Conservation (phyloP, 1,140 invertebrate genomes). For the Fopius arisanus region DNA sequence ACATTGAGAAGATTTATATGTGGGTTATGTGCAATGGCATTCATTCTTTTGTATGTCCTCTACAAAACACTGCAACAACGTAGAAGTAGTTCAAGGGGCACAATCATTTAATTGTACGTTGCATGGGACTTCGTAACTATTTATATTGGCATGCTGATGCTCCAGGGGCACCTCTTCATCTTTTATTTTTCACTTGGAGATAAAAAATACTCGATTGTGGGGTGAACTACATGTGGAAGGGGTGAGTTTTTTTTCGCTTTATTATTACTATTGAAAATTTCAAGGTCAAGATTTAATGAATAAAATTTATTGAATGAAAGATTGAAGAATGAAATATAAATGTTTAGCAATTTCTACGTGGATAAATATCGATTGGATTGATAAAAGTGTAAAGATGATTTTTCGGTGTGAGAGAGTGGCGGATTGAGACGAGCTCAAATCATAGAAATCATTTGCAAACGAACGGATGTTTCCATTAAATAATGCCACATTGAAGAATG, state of each 20-base stretch:
- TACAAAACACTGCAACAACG: slow-evolving; percentile 20
- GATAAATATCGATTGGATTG: no score
- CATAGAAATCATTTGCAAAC: no score
- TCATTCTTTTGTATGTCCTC: slow-evolving; percentile 34
- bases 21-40: slow-evolving; percentile 34
- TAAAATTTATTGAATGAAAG: no score
- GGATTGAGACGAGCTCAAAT: no score
- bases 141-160: slow-evolving; percentile 24
- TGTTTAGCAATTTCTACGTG: no score
- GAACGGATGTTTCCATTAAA: slow-evolving; percentile 1
- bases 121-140: slow-evolving; percentile 34
- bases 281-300: no score
- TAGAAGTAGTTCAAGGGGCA: slow-evolving; percentile 45
- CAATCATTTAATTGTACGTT: slow-evolving; percentile 44
- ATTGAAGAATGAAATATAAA: no score
- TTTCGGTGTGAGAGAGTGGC: no score
- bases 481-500: slow-evolving; percentile 24
- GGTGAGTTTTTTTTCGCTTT: no score
- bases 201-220: not conserved
- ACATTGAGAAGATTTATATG: slow-evolving; percentile 25
- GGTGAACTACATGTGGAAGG: no score
- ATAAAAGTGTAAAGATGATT: no score
- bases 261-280: no score
- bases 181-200: not conserved
- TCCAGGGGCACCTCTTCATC: not conserved